A percentile compares a stretch with the other conserved stretches of the same genome.
Conservation (phyloP, 35 echinoderm and acorn worm genomes). For the Ophiothrix spiculata region DNA sequence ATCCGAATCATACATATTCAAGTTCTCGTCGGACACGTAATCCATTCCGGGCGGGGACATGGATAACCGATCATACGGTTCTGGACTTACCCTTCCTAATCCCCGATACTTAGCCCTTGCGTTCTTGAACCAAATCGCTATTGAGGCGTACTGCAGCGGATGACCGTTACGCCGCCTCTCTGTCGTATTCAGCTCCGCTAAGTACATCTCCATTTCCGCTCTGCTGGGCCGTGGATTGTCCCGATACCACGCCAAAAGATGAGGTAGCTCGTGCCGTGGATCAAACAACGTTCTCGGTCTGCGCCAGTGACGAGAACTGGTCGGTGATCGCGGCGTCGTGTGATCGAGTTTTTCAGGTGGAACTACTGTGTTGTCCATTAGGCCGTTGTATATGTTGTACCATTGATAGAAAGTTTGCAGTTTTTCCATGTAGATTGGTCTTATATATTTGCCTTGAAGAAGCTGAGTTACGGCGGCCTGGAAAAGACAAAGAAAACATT, state of each 20-base stretch:
- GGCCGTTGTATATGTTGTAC: conserved; percentile 85
- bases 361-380: conserved; percentile 85
- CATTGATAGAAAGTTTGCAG: conserved; percentile 91
- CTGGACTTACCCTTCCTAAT: conserved; percentile 24
- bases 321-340: conserved; percentile 18
- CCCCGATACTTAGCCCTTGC: conserved; percentile 82
- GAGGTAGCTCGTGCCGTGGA: conserved; percentile 72
- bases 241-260: conserved; percentile 81
- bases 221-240: conserved; percentile 82
- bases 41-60: background rate
- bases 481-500: conserved; percentile 26
- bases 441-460: conserved; percentile 76
- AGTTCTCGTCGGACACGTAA: background rate
- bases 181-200: conserved; percentile 81
- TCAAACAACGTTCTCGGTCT: conserved; percentile 81
- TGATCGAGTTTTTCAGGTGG: conserved; percentile 69
- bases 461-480: conserved; percentile 73
- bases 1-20: conserved; percentile 12
- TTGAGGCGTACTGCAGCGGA: conserved; percentile 90
- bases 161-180: conserved; percentile 73
- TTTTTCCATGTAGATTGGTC: conserved; percentile 68
- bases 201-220: conserved; percentile 69
- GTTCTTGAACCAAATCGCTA: conserved; percentile 98
- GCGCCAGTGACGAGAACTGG: conserved; percentile 52
- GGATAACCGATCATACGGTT: background rate